Percentiles rank a stretch among this genome's conserved stretches.
Conservation (phyloP, 2,888 invertebrate species). For the Chaetogeoica ovagalla region DNA sequence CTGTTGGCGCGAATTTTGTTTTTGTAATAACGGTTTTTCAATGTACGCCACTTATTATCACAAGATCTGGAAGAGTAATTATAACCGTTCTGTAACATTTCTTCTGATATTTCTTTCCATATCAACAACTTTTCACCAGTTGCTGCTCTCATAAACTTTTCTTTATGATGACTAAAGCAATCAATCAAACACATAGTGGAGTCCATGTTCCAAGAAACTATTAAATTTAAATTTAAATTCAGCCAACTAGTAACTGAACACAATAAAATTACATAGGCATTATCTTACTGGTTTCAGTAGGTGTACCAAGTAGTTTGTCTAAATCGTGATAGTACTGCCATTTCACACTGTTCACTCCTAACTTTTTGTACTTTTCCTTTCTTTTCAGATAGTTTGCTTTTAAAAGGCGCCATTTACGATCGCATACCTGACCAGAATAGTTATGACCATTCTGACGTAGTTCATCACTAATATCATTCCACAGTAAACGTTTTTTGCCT, state of each 20-base stretch:
- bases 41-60: conserved; percentile 50
- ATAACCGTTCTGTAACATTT: conserved; percentile 37
- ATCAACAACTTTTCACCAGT: conserved; percentile 46
- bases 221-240: background rate
- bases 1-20: conserved; percentile 29
- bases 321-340: conserved; percentile 48
- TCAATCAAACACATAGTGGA: conserved; percentile 44
- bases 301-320: conserved; percentile 31
- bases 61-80: conserved; percentile 41
- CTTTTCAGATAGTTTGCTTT: conserved; percentile 46
- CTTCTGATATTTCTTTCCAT: conserved; percentile 30
- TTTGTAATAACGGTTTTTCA: conserved; percentile 48
- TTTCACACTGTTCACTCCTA: conserved; percentile 9
- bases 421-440: conserved; percentile 36
- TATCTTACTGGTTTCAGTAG: conserved; percentile 32
- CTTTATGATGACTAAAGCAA: conserved; percentile 26
- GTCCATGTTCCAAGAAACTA: conserved; percentile 43
- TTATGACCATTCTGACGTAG: conserved; percentile 35
- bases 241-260: background rate
- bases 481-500: conserved; percentile 46
- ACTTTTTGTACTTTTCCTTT: conserved; percentile 43
- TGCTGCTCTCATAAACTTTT: conserved; percentile 41
- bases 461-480: conserved; percentile 39
- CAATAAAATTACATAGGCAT: background rate
- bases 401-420: conserved; percentile 50